Evolutionary conservation across 2,888 invertebrate genomes (phyloP).

Genomic region (Hypolimnas misippus): DNA sequence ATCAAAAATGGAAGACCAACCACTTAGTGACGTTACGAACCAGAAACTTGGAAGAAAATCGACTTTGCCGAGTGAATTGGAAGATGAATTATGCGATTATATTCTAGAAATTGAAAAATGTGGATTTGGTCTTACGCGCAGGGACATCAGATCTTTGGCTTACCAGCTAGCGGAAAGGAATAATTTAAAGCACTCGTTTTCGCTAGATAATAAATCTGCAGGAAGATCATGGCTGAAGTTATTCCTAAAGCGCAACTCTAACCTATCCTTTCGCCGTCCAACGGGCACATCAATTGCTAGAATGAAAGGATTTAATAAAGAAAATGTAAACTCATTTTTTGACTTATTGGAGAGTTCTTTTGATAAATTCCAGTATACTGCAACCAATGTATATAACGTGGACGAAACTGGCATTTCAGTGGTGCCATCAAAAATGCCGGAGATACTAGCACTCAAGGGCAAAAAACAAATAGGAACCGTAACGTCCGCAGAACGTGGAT

Average conservation of each 20-base stretch:
- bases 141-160: conserved; percentile 19
- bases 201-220: conserved; percentile 20
- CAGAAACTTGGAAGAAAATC: conserved; percentile 25
- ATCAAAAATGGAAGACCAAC: conserved; percentile 24
- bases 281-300: conserved; percentile 21
- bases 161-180: conserved; percentile 29
- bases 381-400: conserved; percentile 48
- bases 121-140: conserved; percentile 20
- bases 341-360: conserved; percentile 22
- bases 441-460: conserved; percentile 49
- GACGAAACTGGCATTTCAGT: conserved; percentile 53
- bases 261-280: conserved; percentile 32
- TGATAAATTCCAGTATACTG: conserved; percentile 17
- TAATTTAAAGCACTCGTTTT: conserved; percentile 23
- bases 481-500: conserved; percentile 51
- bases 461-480: conserved; percentile 50
- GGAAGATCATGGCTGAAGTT: conserved; percentile 24
- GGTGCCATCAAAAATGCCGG: conserved; percentile 47
- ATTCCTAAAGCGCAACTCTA: conserved; percentile 21
- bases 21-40: conserved; percentile 20
- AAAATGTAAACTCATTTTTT: conserved; percentile 20
- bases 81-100: conserved; percentile 27
- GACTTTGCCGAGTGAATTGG: conserved; percentile 28
- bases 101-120: conserved; percentile 26
- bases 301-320: conserved; percentile 18